A percentile compares a stretch with the other conserved stretches of the same genome.
phyloP scores from a whole-genome alignment of 2,888 invertebrate species.

The Mimachlamys varia region DNA sequence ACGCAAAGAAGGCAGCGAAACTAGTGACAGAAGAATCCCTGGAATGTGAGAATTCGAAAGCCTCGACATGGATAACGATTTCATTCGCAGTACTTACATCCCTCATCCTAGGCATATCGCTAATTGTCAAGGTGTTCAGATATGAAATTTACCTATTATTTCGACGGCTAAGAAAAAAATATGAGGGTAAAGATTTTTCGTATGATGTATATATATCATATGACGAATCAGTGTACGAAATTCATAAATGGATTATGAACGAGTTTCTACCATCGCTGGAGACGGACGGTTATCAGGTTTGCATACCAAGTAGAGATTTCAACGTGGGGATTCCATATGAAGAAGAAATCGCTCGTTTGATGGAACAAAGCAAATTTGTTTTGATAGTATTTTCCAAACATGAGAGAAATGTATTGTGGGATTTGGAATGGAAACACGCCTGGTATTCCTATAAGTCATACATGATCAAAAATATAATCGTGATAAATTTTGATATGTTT shows the following conservation, averaged over 20 bases:
- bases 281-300: not conserved
- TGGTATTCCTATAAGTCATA: not conserved
- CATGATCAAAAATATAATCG: not conserved
- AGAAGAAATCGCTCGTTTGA: not conserved
- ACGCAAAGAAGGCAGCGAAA: not conserved
- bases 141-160: not conserved
- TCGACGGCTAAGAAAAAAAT: not conserved
- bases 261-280: not conserved
- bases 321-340: not conserved
- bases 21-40: not conserved
- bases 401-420: not conserved
- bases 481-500: not conserved
- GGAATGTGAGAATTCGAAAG: not conserved
- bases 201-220: slow-evolving; percentile 2
- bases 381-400: not conserved
- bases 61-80: not conserved
- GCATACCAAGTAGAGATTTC: not conserved
- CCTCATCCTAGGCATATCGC: not conserved
- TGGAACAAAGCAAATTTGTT: not conserved
- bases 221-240: not conserved
- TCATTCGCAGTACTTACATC: not conserved
- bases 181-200: not conserved
- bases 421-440: not conserved
- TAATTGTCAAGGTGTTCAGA: not conserved
- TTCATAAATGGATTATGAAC: not conserved